A percentile compares a stretch with the other conserved stretches of the same genome.
These are phyloP conservation scores for Pimephales promelas DNA, from an alignment of 2,113 vertebrate species.

Conservation along the genomic window DNA sequence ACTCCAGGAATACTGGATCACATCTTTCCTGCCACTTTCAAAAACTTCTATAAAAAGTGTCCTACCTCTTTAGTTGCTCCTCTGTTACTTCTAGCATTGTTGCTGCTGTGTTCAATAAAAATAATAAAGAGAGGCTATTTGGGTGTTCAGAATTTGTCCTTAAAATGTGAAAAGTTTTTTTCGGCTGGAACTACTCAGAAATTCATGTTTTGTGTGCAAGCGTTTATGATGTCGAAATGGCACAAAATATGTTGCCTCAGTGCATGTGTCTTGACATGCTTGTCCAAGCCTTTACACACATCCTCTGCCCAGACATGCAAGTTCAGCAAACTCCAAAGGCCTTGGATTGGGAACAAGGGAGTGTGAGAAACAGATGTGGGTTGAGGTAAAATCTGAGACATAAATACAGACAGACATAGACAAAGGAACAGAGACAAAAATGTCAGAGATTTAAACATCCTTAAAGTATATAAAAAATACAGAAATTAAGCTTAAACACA, in stretches of 20 bases:
- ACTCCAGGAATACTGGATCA: neutral
- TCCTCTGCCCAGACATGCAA: conserved; percentile 79
- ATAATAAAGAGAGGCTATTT: neutral
- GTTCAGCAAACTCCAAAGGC: conserved; percentile 65
- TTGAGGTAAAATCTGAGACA: neutral
- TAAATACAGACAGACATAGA: neutral
- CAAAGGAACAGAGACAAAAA: conserved; percentile 9
- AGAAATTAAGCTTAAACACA: neutral
- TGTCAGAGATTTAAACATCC: neutral
- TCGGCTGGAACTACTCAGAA: neutral
- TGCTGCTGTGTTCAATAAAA: neutral
- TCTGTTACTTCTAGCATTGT: neutral
- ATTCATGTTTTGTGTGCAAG: conserved; percentile 6
- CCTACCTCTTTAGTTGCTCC: conserved; percentile 1
- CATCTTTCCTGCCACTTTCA: neutral
- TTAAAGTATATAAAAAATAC: neutral
- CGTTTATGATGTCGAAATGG: conserved; percentile 39
- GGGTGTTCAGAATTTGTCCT: neutral
- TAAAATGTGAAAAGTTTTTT: neutral
- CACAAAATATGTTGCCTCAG: conserved; percentile 70
- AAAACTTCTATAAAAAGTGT: neutral
- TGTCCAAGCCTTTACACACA: conserved; percentile 56
- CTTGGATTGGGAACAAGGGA: conserved; percentile 72
- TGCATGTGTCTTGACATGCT: conserved; percentile 77
- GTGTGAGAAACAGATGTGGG: conserved; percentile 2